phyloP scores from a whole-genome alignment of 2,113 vertebrate species.

The Ictalurus furcatus region DNA sequence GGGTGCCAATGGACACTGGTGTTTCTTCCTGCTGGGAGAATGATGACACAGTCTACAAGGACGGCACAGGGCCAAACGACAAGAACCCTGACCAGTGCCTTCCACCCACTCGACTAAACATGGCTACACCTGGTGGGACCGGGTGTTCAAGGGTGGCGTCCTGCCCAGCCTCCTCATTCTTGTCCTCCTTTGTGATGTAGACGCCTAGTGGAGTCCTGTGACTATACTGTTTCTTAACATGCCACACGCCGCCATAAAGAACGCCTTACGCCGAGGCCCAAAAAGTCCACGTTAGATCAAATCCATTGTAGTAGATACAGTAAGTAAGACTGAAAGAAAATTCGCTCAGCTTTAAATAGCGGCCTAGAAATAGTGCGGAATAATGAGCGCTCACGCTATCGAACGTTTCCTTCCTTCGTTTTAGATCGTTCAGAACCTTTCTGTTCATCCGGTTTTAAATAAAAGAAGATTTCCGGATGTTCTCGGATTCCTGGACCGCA shows the following conservation, averaged over 20 bases:
- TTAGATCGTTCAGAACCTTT: not conserved
- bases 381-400: not conserved
- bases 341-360: not conserved
- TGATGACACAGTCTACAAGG: conserved; percentile 12
- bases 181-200: not conserved
- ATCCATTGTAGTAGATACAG: not conserved
- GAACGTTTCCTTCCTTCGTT: not conserved
- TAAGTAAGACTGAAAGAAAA: not conserved
- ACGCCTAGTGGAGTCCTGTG: not conserved
- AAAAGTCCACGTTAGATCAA: not conserved
- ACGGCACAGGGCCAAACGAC: not conserved
- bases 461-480: not conserved
- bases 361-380: not conserved
- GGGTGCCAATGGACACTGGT: not conserved
- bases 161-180: not conserved
- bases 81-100: not conserved
- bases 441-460: not conserved
- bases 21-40: conserved; percentile 15
- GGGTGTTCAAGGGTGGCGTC: not conserved
- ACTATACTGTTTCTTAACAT: not conserved
- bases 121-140: conserved; percentile 8
- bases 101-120: conserved; percentile 23
- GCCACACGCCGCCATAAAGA: not conserved
- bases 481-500: not conserved
- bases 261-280: no score